A percentile compares a stretch with the other conserved stretches of the same genome.
Conservation (phyloP, 2,797 vertebrate species). For the Erpetoichthys calabaricus region DNA sequence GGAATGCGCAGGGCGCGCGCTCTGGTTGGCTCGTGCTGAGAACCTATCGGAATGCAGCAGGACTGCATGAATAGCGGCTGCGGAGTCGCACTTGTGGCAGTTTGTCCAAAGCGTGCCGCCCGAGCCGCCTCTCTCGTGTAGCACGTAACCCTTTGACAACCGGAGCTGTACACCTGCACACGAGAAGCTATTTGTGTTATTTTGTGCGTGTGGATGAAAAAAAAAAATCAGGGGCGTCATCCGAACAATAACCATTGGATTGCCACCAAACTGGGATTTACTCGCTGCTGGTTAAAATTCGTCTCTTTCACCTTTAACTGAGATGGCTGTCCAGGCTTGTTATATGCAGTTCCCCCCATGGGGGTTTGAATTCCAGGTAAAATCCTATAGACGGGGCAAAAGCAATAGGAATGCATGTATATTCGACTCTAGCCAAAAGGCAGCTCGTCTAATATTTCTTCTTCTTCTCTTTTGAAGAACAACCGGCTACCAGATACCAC, state of each 20-base stretch:
- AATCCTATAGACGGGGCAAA: background rate
- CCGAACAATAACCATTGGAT: too few relatives aligned
- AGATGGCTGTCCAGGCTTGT: constrained; percentile 25
- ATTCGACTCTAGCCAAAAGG: background rate
- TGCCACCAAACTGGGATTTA: too few relatives aligned
- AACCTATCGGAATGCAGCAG: constrained; percentile 14
- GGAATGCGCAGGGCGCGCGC: constrained; percentile 25
- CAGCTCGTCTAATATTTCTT: too few relatives aligned
- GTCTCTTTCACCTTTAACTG: background rate
- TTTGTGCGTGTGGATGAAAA: background rate
- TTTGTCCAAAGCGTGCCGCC: background rate
- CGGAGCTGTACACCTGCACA: background rate
- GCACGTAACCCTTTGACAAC: background rate
- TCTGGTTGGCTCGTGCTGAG: constrained; percentile 24
- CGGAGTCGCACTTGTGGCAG: background rate
- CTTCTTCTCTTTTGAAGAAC: constrained; percentile 20
- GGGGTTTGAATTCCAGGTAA: constrained; percentile 37
- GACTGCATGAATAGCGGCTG: background rate
- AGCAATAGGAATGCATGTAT: background rate
- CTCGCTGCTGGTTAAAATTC: too few relatives aligned
- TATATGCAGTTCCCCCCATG: constrained; percentile 9
- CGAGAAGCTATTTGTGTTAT: background rate
- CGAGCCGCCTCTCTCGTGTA: background rate
- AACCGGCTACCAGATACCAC: constrained; percentile 34
- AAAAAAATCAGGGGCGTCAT: too few relatives aligned